Evolutionary conservation across 1,140 invertebrate species (phyloP), one percentile per base, ranked within the genome.

Genomic region (Scaptomyza hsui): DNA sequence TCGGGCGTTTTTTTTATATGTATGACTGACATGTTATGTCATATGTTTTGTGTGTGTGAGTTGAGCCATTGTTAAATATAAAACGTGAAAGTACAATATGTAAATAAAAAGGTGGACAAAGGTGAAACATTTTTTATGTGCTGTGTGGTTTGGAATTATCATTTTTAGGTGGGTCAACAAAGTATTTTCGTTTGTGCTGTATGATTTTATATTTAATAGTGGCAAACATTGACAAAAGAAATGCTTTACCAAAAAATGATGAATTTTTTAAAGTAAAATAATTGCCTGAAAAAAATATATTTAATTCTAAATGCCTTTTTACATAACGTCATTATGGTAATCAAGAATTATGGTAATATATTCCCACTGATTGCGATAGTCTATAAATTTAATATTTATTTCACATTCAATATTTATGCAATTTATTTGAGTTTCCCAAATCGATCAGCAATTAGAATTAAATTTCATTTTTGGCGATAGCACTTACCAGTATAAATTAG

Each of bases 11-110:
- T 32, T 2, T 37, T n/a, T n/a, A 4, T 21, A 65, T 60, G 51
- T 67, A 71, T 71, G 67, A 52, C 60, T 47, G 32, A 32, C 16
- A 39, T 41, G 29, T 9, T 52, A 52, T 59, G 47, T 67, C 10
- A 48, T 55, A 55, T 45, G 29, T 32, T 13, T 1, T 47, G 12
- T 26, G n/a, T 26, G 35, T 13, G 37, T 13, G 19, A 15, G 7
- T 42, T 42, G 37, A 49, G 26, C 47, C 24, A 7, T 51, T 51
- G 26, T 24, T 19, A 7, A 21, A 21, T 37, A 18, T 39, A 26
- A 29, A 32, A 15, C 15, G 24, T 48, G 26, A 18, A 18, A 12
- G 32, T 18, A 52, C 16, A 16, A 5, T 12, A 29, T 29, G 16
- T 5, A 18, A 32, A 49, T 16, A 19, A 35, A 18, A 29, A 29